Evolutionary conservation across 2,797 vertebrate species (phyloP), one percentile per base, ranked within the genome.

Genomic region (Poecilia velifera): DNA sequence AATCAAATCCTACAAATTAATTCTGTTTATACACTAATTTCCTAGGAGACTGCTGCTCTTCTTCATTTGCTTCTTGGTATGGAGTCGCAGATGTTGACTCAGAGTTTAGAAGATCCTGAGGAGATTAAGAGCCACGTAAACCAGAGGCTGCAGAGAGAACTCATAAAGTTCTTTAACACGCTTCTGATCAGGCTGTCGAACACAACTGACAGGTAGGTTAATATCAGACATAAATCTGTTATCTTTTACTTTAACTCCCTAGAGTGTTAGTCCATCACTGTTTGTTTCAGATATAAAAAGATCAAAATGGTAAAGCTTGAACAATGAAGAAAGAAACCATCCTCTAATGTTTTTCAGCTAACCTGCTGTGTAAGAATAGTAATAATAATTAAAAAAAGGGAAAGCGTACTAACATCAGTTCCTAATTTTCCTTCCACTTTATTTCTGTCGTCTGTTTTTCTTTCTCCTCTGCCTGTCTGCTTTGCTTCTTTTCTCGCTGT

Each of bases 71-170:
- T 93, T 62, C 86, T 91, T 5, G 86, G 83, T 62, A 84, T 90
- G 84, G 97, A 98, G 88, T 94, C 94, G 1, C 95, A 94, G 76
- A 87, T 77, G 2, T 92, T 90, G 18, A 72, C 81, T 78, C 90
- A 45, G 80, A 80, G 70, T 80, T 84, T 76, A 59, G 94, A 89
- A 81, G 95, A 96, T 78, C 51, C 79, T 2, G 96, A 96, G 82
- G 96, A 97, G 73, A 66, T 93, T n/a, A 96, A 95, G 90, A 93
- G 93, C 76, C 95, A 95, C 28, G 90, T 98, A 82, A 95, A 94
- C 88, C 97, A 98, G 86, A 96, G 95, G 36, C 95, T 99, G 46
- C 98, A 98, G 94, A 97, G 97, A 90, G 98, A 98, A 73, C 95
- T 99, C 88, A 93, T 95, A 41, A 46, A 68, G 71, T 96, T 99